Evolutionary conservation across 1,140 invertebrate species (phyloP), one percentile per base, ranked within the genome.

Genomic region (Bombus balteatus): DNA sequence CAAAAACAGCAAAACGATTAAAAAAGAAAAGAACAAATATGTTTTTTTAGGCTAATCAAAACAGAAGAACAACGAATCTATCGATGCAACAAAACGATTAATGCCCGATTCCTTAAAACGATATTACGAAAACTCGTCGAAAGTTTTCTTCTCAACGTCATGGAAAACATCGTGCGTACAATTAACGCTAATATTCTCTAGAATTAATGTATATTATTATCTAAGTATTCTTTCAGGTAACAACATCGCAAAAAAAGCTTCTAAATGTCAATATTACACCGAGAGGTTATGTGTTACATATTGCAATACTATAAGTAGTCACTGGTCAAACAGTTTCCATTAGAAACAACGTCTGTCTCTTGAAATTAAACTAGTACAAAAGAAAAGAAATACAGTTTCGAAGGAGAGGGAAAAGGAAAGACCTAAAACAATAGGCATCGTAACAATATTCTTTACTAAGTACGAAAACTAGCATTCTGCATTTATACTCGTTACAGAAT

Each of bases 231-330:
- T 57, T 28, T 39, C 37, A 43, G 41, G 3, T 66, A 32, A 47
- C 22, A 65, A 62, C 18, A 15, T 39, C 32, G 15, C 41, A 65
- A 76, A 65, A 41, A 76, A 83, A 75, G 13, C 18, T 43, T 77
- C 34, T 47, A 83, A 57, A 68, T 83, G 53, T 83, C 18, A 76
- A 83, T 75, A 75, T 47, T 18, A 22, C 37, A 9, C 28, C 2
- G 41, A 66, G 15, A 25, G 15, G 6, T 62, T 43, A 15, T n/a
- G 15, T 25, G 15, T 12, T 32, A 41, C 4, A 57, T 10, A 71
- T 53, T 34, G 66, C 28, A 39, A 81, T 39, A 5, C 28, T 43
- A 10, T 25, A 41, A 72, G 25, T 57, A 34, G 43, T 18, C 13
- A 41, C 28, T n/a, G 70, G 22, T 71, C 32, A 25, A 81, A 81